phyloP scores from a whole-genome alignment of 1,140 invertebrate species.

The Mamestra configurata region DNA sequence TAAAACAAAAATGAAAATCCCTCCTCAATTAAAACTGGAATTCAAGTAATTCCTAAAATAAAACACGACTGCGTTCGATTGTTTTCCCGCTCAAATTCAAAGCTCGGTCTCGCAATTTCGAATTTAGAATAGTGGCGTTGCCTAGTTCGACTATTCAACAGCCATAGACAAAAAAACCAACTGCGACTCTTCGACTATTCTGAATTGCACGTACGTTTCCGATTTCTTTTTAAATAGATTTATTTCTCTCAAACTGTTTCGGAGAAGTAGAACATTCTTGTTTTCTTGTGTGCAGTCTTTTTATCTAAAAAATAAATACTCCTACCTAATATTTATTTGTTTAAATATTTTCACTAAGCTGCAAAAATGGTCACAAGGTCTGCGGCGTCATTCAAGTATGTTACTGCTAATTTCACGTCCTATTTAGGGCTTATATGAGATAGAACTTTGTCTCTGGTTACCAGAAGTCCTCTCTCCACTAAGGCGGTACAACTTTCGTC shows the following conservation, averaged over 20 bases:
- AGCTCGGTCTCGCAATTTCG: constrained; percentile 7
- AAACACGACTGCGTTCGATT: background rate
- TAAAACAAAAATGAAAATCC: too few relatives aligned
- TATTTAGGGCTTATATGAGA: background rate
- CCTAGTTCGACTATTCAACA: background rate
- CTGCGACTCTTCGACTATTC: background rate
- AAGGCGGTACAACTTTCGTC: constrained; percentile 27
- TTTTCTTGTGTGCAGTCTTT: background rate
- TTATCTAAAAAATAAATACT: background rate
- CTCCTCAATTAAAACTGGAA: background rate
- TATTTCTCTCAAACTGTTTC: background rate
- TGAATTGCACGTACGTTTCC: background rate
- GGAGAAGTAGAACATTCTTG: background rate
- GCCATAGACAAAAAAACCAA: background rate
- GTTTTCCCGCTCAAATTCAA: constrained; percentile 14
- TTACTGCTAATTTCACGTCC: constrained; percentile 32
- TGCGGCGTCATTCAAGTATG: background rate
- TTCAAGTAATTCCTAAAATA: background rate
- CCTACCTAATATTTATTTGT: background rate
- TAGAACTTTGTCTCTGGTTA: background rate
- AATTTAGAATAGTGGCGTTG: constrained; percentile 32
- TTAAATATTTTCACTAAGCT: constrained; percentile 11
- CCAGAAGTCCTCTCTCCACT: background rate
- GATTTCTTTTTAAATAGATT: constrained; percentile 1
- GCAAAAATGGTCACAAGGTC: constrained; percentile 25